Conservation (phyloP, 2,888 invertebrate species). For the Phasia obesa region DNA sequence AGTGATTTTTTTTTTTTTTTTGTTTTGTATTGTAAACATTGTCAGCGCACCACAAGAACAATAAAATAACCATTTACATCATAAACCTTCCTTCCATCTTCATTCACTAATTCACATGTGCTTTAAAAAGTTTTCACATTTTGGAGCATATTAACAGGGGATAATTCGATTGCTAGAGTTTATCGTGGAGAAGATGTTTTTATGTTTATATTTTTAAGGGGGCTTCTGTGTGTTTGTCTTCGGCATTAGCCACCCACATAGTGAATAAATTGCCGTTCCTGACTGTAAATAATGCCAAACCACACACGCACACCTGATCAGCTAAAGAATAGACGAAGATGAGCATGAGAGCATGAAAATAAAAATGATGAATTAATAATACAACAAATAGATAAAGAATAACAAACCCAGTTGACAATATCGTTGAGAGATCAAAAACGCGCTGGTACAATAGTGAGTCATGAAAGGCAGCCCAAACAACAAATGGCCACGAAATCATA, state of each 20-base stretch:
- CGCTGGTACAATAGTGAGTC: no score
- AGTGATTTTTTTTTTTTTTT: constrained; percentile 44
- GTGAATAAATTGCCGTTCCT: constrained; percentile 12
- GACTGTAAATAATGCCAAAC: constrained; percentile 65
- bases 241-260: constrained; percentile 62
- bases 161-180: constrained; percentile 30
- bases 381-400: constrained; percentile 8
- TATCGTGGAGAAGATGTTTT: constrained; percentile 29
- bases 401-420: not conserved
- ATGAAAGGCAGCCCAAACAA: no score
- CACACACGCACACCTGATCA: constrained; percentile 66
- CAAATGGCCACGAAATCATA: no score
- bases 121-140: constrained; percentile 14
- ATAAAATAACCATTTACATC: constrained; percentile 68
- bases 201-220: constrained; percentile 47
- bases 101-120: constrained; percentile 23
- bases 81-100: constrained; percentile 46
- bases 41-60: constrained; percentile 64
- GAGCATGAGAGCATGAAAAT: constrained; percentile 14
- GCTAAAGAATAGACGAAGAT: not conserved
- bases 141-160: constrained; percentile 13
- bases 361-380: constrained; percentile 18
- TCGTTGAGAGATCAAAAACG: no score
- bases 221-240: constrained; percentile 16
- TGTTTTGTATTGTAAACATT: constrained; percentile 54